A percentile compares a stretch with the other conserved stretches of the same genome.
Conservation (phyloP, 2,797 vertebrate species). For the Acrocephalus scirpaceus region DNA sequence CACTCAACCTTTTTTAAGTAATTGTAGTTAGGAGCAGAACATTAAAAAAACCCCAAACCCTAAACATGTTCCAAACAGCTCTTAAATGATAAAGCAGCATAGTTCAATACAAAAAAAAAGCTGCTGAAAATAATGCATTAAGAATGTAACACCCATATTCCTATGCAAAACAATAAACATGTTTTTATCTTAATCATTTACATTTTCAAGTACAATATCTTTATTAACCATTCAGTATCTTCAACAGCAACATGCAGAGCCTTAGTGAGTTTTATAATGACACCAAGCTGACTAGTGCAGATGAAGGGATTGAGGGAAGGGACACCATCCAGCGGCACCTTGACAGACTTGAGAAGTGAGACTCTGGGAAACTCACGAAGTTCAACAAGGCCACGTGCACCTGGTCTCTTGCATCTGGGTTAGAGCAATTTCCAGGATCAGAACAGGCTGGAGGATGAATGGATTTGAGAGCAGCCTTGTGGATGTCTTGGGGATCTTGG, state of each 20-base stretch:
- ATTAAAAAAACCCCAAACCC: rapidly evolving
- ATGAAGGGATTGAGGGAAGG: not conserved
- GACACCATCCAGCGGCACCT: not conserved
- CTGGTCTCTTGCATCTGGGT: not conserved
- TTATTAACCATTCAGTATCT: not conserved
- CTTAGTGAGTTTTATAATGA: not conserved
- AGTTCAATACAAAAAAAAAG: not conserved
- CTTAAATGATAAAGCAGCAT: not conserved
- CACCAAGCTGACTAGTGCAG: not conserved
- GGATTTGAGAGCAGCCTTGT: not conserved
- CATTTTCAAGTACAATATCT: not conserved
- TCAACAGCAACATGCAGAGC: not conserved
- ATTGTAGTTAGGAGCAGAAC: not conserved
- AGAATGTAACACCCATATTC: not conserved
- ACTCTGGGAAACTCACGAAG: not conserved
- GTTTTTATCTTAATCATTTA: not conserved
- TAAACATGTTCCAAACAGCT: not conserved
- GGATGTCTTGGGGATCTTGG: not conserved
- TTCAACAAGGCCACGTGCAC: not conserved
- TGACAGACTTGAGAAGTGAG: not conserved
- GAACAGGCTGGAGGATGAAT: not conserved
- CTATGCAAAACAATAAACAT: not conserved
- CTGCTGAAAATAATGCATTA: not conserved
- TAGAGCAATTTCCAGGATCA: too few species aligned
- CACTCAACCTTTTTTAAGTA: not conserved